phyloP scores from a whole-genome alignment of 2,113 vertebrate genomes.

The Oceanites oceanicus region DNA sequence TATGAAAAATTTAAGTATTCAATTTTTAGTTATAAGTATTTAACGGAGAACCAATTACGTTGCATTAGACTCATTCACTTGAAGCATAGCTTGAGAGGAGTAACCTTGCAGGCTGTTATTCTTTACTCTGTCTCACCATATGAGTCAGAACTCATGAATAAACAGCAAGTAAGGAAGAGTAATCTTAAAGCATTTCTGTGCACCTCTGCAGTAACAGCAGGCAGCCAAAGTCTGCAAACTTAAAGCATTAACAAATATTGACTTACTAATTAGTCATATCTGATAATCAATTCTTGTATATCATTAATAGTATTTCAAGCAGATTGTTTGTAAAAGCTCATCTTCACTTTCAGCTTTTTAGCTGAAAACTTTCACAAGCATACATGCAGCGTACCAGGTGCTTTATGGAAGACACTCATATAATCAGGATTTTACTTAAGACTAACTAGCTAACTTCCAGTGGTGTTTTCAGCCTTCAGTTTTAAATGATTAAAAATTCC shows the following conservation, averaged over 20 bases:
- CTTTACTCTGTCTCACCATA: rapidly evolving
- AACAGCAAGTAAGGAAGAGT: neutral
- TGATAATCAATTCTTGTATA: neutral
- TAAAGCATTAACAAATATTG: neutral
- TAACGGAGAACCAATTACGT: neutral
- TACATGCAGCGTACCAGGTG: too few relatives aligned
- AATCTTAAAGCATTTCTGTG: neutral
- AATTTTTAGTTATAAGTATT: neutral
- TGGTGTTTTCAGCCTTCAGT: neutral
- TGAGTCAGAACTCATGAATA: neutral
- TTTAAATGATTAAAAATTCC: neutral
- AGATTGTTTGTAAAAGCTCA: neutral
- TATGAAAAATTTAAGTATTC: neutral
- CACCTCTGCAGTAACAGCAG: neutral
- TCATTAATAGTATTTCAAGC: neutral
- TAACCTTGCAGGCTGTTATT: neutral
- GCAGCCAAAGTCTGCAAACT: neutral
- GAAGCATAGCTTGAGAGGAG: neutral
- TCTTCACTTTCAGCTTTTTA: neutral
- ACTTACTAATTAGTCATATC: neutral
- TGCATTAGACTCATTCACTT: neutral
- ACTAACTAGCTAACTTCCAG: neutral
- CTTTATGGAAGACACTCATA: too few relatives aligned
- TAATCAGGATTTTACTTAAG: neutral
- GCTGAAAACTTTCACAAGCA: neutral